phyloP scores from a whole-genome alignment of 2,113 vertebrate genomes.

The Falcunculus frontatus region DNA sequence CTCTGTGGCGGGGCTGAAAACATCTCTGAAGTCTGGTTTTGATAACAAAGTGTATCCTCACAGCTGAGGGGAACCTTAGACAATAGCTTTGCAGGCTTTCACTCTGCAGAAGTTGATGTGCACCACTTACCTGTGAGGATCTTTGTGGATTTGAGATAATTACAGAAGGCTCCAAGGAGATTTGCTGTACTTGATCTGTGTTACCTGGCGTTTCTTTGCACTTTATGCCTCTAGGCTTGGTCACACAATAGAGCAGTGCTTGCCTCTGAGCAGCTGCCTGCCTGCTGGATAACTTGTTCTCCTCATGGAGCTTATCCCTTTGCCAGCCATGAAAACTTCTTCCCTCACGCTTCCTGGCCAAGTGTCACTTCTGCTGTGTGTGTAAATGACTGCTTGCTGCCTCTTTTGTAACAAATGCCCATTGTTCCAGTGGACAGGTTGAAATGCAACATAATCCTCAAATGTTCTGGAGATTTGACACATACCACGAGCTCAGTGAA shows the following conservation, averaged over 20 bases:
- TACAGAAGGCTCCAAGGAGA: neutral
- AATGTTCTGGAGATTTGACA: neutral
- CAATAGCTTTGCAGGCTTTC: neutral
- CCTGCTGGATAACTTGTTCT: neutral
- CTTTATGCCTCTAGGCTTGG: neutral
- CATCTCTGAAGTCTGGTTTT: neutral
- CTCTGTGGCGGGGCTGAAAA: neutral
- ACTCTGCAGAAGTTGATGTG: neutral
- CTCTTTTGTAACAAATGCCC: neutral
- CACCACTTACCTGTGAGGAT: neutral
- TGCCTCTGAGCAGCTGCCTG: neutral
- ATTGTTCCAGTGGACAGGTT: neutral
- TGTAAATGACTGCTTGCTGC: neutral
- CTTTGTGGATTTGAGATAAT: neutral
- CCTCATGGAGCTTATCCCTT: neutral
- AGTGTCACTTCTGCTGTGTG: rapidly evolving
- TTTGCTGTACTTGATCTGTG: neutral
- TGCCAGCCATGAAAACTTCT: neutral
- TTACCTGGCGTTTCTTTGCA: neutral
- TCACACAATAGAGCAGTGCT: rapidly evolving
- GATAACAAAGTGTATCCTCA: neutral
- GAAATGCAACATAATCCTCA: rapidly evolving
- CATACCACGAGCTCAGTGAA: neutral
- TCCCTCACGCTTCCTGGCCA: neutral
- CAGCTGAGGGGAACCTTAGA: neutral